These are phyloP conservation scores for Drosophila triauraria DNA, from an alignment of 1,140 invertebrate species.

Conservation along the genomic window DNA sequence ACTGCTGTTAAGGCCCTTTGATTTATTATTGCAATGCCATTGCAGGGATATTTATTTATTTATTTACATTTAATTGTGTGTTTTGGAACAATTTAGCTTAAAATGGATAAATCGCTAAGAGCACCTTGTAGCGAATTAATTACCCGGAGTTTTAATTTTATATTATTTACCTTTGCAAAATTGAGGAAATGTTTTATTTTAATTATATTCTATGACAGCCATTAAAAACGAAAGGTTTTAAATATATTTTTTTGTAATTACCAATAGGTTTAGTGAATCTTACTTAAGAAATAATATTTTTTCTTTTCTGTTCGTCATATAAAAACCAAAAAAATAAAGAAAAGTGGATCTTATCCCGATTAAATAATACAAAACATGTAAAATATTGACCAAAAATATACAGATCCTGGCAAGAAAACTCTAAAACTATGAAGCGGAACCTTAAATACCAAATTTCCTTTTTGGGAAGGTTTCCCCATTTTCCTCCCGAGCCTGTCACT, in stretches of 20 bases:
- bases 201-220: neutral
- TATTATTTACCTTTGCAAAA: neutral
- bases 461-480: neutral
- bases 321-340: too few species aligned
- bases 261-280: too few species aligned
- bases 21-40: slow-evolving; percentile 51
- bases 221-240: neutral
- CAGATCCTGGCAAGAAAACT: too few species aligned
- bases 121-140: neutral
- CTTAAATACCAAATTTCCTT: neutral
- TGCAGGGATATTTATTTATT: slow-evolving; percentile 14
- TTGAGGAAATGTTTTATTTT: neutral
- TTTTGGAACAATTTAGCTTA: neutral
- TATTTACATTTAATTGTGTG: slow-evolving; percentile 19
- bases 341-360: too few species aligned
- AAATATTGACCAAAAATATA: too few species aligned
- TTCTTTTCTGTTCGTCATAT: too few species aligned
- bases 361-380: too few species aligned
- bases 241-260: neutral
- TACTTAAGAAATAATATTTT: too few species aligned
- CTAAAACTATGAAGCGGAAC: neutral
- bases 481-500: slow-evolving; percentile 28
- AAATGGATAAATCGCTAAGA: neutral
- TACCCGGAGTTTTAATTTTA: neutral
- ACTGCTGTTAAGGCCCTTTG: slow-evolving; percentile 34